Evolutionary conservation across 2,113 vertebrate species (phyloP), one percentile per base, ranked within the genome.

Genomic region (Elgaria multicarinata): DNA sequence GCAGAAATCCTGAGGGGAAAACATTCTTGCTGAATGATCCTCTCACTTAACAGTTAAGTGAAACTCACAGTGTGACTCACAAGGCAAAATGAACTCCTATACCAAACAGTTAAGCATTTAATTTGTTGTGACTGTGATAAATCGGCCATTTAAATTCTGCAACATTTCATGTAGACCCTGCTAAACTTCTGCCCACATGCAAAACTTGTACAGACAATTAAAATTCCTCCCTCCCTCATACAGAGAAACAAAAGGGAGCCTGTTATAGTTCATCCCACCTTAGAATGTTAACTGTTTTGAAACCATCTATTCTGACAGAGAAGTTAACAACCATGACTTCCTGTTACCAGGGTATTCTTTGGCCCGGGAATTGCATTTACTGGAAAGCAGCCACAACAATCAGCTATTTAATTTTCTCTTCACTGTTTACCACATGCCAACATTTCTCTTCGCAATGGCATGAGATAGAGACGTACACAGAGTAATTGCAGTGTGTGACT

Each of bases 141-240:
- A 81, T 81, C 55, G 58, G 50, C 10, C 36, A 14, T n/a, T 58
- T 44, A 71, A 7, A 33, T 83, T 58, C 31, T 87, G 7, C 66
- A 0, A 0, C 81, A 16, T 36, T 71, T 93, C 62, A 80, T 0
- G 0, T 79, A 74, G 2, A 85, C 44, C 71, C 86, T 44, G 0
- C 0, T 2, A 18, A 64, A 26, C 91, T 31, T 31, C 31, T 5
- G 76, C n/a, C 33, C 0, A 72, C n/a, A 85, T 0, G 0, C 0
- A 46, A 28, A 87, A 92, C 89, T 18, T 87, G 77, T 88, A 62
- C 16, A 90, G 22, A 24, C 2, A 83, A 44, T 14, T 50, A 69
- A 24, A 26, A 69, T 28, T 28, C 31, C 22, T 0, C 0, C 6
- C 0, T 3, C 0, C 46, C 44, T 85, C 5, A 1, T 0, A 76